Conservation (phyloP, 1,140 invertebrate species). For the Cotesia typhae region DNA sequence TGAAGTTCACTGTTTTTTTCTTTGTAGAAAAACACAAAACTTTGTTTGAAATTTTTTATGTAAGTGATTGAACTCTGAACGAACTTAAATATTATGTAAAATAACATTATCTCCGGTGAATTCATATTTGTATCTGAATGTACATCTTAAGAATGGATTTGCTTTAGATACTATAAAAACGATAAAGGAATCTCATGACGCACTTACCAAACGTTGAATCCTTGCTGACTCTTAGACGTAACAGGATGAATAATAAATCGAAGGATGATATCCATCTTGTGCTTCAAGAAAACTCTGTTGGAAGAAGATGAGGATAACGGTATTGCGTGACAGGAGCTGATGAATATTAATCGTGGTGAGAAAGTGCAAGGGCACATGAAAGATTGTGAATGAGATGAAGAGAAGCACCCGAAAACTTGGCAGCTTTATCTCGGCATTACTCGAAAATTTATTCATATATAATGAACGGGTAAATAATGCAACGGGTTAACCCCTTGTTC, state of each 20-base stretch:
- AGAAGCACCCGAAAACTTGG: slow-evolving; percentile 63
- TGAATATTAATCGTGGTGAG: slow-evolving; percentile 63
- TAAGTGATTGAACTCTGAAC: no score
- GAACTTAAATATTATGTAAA: no score
- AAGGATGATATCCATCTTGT: slow-evolving; percentile 20
- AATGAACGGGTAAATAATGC: slow-evolving; percentile 65
- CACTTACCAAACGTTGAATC: slow-evolving; percentile 22
- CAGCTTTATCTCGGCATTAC: slow-evolving; percentile 68
- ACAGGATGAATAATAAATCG: slow-evolving; percentile 20
- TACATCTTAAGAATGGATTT: no score
- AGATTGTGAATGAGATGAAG: slow-evolving; percentile 24
- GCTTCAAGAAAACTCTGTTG: slow-evolving; percentile 18
- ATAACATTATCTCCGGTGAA: no score
- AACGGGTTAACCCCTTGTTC: slow-evolving; percentile 66
- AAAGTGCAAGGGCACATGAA: slow-evolving; percentile 30
- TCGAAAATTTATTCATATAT: slow-evolving; percentile 69
- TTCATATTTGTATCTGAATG: no score
- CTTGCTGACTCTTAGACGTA: slow-evolving; percentile 17
- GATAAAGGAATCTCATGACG: slow-evolving; percentile 22
- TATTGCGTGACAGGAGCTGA: slow-evolving; percentile 65
- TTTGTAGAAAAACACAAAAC: no score
- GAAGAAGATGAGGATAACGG: slow-evolving; percentile 63
- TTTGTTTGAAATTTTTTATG: no score
- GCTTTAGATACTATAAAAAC: slow-evolving; percentile 3
- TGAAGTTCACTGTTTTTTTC: no score